Conservation (phyloP, 1,140 invertebrate genomes). For the Geopemphigus sp. region DNA sequence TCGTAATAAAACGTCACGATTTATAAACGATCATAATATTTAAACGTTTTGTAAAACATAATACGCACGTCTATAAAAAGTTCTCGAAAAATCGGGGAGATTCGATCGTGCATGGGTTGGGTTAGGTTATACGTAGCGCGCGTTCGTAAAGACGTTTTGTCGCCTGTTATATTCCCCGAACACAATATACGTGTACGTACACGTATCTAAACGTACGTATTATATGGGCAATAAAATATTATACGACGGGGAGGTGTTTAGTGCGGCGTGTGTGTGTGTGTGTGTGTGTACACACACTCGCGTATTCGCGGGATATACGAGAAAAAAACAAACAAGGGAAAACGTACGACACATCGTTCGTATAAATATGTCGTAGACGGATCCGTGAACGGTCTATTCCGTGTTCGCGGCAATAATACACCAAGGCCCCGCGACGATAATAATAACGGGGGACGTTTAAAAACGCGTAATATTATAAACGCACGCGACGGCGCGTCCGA, state of each 20-base stretch:
- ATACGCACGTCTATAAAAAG: too few relatives aligned
- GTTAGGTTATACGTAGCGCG: slow-evolving; percentile 6
- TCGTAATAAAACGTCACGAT: slow-evolving; percentile 14
- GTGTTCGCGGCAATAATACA: not conserved
- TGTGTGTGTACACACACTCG: too few relatives aligned
- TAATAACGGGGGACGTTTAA: not conserved
- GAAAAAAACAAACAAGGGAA: slow-evolving; percentile 27
- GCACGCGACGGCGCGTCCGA: too few relatives aligned
- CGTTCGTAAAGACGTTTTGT: slow-evolving; percentile 30
- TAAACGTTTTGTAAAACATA: slow-evolving; percentile 42
- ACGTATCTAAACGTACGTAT: too few relatives aligned
- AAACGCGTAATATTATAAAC: too few relatives aligned
- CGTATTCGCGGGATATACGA: not conserved
- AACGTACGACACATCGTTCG: slow-evolving; percentile 4
- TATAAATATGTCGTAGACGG: slow-evolving; percentile 25
- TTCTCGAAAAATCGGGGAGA: slow-evolving; percentile 30
- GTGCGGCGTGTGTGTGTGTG: too few relatives aligned
- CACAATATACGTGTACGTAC: too few relatives aligned
- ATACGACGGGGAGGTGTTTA: slow-evolving; percentile 38
- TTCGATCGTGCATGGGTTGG: too few relatives aligned
- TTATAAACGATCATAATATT: slow-evolving; percentile 30
- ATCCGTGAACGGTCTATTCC: slow-evolving; percentile 3
- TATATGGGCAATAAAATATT: slow-evolving; percentile 33
- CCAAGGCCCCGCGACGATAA: slow-evolving; percentile 5
- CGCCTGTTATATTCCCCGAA: slow-evolving; percentile 22